phyloP scores from a whole-genome alignment of 2,888 invertebrate genomes.

The Mesorhabditis sp. region DNA sequence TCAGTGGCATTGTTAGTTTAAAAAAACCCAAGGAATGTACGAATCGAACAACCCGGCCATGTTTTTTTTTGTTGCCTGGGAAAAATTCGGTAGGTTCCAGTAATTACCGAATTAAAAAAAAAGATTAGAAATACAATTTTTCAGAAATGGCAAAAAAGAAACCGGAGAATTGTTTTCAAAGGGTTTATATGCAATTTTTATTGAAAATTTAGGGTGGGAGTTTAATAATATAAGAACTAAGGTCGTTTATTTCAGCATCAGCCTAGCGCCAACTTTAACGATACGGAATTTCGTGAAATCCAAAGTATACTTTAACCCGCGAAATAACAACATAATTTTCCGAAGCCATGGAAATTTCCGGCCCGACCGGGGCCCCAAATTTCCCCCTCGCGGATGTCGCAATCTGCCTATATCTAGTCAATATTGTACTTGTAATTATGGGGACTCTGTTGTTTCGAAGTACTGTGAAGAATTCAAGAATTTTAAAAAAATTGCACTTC shows the following conservation, averaged over 20 bases:
- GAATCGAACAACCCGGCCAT: background rate
- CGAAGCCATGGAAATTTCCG: too few species aligned
- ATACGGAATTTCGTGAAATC: background rate
- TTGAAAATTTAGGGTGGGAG: background rate
- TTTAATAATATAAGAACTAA: too few species aligned
- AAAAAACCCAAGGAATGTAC: background rate
- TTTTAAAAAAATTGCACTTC: background rate
- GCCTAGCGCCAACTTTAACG: background rate
- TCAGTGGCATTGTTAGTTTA: background rate
- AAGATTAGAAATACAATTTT: background rate
- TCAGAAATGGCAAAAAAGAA: background rate
- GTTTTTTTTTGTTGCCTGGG: background rate
- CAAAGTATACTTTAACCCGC: too few species aligned
- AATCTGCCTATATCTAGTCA: background rate
- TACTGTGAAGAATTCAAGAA: background rate
- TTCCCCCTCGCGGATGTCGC: background rate
- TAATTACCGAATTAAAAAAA: background rate
- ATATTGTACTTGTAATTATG: background rate
- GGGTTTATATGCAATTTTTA: background rate
- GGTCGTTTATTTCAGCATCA: background rate
- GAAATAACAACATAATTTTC: too few species aligned
- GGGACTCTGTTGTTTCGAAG: background rate
- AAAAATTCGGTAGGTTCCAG: background rate
- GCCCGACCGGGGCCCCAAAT: too few species aligned
- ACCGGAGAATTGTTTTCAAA: background rate